Conservation (phyloP, 1,140 invertebrate genomes). For the Drosophila lini region DNA sequence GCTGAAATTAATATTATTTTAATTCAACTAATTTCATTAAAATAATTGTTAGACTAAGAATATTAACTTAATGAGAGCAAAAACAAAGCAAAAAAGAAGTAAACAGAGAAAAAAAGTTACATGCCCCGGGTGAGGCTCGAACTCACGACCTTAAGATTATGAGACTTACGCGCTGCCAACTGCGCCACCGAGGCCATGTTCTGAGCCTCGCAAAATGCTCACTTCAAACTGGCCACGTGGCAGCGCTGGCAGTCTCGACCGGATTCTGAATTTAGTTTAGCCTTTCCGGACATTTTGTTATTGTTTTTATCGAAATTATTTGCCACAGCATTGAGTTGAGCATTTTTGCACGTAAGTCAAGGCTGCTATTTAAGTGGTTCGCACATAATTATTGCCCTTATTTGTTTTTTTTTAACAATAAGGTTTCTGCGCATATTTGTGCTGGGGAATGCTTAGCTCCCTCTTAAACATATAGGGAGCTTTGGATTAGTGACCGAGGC, state of each 20-base stretch:
- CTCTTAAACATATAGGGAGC: conserved; percentile 1
- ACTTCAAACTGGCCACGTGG: conserved; percentile 59
- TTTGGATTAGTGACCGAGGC: conserved; percentile 1
- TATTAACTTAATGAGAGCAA: neutral
- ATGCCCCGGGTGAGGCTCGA: conserved; percentile 97
- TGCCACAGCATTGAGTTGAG: neutral
- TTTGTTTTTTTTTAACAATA: conserved; percentile 16
- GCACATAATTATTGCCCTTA: conserved; percentile 26
- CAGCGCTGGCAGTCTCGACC: neutral
- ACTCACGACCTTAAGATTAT: conserved; percentile 99
- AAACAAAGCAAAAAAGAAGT: conserved; percentile 1
- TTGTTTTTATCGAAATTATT: conserved; percentile 23
- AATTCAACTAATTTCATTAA: neutral
- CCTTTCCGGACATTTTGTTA: conserved; percentile 13
- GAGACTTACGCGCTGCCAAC: conserved; percentile 98
- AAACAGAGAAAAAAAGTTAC: conserved; percentile 85
- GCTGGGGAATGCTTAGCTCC: conserved; percentile 17
- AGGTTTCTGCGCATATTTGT: conserved; percentile 30
- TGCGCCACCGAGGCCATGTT: conserved; percentile 93
- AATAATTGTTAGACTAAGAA: neutral
- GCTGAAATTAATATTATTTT: neutral
- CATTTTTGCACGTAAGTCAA: conserved; percentile 71
- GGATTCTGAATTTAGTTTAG: conserved; percentile 1
- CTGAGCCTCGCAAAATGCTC: conserved; percentile 5
- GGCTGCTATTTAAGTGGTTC: conserved; percentile 38